These are phyloP conservation scores for Drosophila tropicalis DNA, from an alignment of 1,140 invertebrate species.

Conservation along the genomic window DNA sequence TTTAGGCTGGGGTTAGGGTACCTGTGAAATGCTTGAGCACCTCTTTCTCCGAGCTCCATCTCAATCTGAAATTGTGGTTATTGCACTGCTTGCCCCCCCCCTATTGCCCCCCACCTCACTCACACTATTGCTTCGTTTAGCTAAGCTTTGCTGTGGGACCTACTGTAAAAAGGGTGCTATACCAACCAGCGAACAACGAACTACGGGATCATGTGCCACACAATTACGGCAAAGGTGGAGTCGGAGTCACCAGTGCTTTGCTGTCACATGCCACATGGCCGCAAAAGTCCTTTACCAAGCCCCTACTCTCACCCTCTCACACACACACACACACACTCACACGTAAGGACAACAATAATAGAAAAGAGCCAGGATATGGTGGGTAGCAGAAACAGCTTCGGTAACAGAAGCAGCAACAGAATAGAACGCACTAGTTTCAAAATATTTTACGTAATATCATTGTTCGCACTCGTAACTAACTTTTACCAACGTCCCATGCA, in stretches of 20 bases:
- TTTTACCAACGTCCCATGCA: constrained; percentile 58
- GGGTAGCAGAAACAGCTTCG: not conserved
- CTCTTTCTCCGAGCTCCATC: constrained; percentile 64
- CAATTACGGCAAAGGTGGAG: constrained; percentile 76
- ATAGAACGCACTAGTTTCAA: constrained; percentile 63
- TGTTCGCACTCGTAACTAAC: constrained; percentile 79
- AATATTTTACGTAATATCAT: constrained; percentile 82
- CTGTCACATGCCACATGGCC: constrained; percentile 79
- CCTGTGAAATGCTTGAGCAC: constrained; percentile 31
- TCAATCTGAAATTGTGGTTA: constrained; percentile 76
- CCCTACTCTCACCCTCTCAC: constrained; percentile 32
- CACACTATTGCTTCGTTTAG: not conserved
- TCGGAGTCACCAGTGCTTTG: constrained; percentile 66
- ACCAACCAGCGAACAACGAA: constrained; percentile 26
- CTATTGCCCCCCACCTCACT: too few species aligned
- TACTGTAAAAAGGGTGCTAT: constrained; percentile 56
- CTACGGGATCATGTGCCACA: constrained; percentile 71
- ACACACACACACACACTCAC: constrained; percentile 17
- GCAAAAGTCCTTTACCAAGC: constrained; percentile 57
- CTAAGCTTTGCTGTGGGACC: not conserved
- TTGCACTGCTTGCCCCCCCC: constrained; percentile 53
- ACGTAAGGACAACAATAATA: not conserved
- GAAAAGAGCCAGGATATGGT: constrained; percentile 24
- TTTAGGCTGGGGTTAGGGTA: constrained; percentile 38
- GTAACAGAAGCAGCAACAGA: constrained; percentile 2